These are phyloP conservation scores for Toxotes jaculatrix DNA, from an alignment of 2,113 vertebrate species.

Conservation along the genomic window DNA sequence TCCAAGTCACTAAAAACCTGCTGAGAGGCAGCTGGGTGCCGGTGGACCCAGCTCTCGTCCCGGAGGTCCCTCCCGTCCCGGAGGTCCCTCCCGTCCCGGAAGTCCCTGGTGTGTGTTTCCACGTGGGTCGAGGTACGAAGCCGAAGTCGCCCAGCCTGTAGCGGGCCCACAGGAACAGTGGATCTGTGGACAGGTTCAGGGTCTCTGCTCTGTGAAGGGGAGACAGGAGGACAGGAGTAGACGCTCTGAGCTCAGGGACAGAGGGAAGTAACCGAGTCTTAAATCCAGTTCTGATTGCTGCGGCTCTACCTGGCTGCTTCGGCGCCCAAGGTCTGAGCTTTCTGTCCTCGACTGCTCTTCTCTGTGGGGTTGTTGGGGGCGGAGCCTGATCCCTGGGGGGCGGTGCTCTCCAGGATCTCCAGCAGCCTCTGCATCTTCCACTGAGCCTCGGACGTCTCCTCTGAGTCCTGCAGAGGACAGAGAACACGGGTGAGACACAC, in stretches of 20 bases:
- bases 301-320: not conserved
- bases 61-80: not conserved
- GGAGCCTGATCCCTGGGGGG: conserved; percentile 21
- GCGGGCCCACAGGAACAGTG: conserved; percentile 19
- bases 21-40: too few species aligned
- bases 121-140: conserved; percentile 3
- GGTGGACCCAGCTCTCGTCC: not conserved
- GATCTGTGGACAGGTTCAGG: not conserved
- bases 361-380: conserved; percentile 1
- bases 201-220: not conserved
- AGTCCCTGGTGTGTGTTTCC: not conserved
- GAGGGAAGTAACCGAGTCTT: too few species aligned
- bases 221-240: not conserved
- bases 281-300: too few species aligned
- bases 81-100: not conserved
- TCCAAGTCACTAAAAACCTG: not conserved
- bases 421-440: conserved; percentile 76
- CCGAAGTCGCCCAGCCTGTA: conserved; percentile 24
- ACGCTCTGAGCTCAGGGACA: too few species aligned
- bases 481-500: not conserved
- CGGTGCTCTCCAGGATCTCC: conserved; percentile 67
- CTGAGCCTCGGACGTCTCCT: not conserved
- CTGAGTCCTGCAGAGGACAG: conserved; percentile 33
- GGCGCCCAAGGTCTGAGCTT: not conserved
- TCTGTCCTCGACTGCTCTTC: not conserved